Evolutionary conservation across 2,113 vertebrate genomes (phyloP).

Genomic region (Grammomys surdaster): DNA sequence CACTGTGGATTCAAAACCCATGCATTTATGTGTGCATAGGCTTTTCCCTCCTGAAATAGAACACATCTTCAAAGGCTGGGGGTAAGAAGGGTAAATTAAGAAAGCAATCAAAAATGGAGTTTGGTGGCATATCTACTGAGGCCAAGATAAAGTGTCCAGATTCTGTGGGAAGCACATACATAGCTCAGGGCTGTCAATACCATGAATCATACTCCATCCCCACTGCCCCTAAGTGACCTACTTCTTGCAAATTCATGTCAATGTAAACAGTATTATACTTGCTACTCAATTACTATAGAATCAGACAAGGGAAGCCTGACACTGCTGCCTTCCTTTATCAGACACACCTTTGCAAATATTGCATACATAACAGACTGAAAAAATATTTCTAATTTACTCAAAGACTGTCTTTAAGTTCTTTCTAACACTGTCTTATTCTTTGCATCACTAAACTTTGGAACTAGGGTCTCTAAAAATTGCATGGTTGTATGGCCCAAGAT

Average conservation of each 20-base stretch:
- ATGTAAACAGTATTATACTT: background rate
- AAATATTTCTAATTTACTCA: slow-evolving; percentile 44
- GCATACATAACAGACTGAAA: background rate
- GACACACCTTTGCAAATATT: background rate
- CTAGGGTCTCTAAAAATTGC: background rate
- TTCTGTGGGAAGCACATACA: background rate
- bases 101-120: background rate
- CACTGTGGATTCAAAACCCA: background rate
- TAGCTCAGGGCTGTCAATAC: background rate
- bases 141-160: background rate
- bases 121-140: background rate
- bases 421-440: background rate
- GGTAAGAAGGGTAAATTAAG: background rate
- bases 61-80: background rate
- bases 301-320: background rate
- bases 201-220: background rate
- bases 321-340: background rate
- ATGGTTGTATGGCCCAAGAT: background rate
- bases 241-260: background rate
- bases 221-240: background rate
- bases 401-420: background rate
- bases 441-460: background rate
- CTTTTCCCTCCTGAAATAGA: background rate
- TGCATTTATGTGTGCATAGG: no score
- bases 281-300: background rate